Conservation (phyloP, 2,113 vertebrate species). For the Elephas maximus region DNA sequence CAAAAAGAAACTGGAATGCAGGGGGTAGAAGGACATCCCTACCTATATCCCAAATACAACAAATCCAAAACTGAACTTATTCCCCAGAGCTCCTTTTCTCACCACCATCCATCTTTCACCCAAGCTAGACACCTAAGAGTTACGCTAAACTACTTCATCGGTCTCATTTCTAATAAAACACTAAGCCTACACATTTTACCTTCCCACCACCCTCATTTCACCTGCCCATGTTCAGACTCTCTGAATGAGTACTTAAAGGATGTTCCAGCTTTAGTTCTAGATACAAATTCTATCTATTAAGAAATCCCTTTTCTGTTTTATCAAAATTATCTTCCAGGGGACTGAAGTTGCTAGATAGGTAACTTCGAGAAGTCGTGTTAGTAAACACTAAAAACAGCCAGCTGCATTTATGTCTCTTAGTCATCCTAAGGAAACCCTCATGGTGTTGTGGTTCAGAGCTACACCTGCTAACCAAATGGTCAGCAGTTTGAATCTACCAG, state of each 20-base stretch:
- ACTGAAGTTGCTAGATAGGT: neutral
- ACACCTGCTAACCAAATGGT: too few relatives aligned
- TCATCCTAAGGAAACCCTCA: constrained; percentile 27
- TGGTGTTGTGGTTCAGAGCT: too few relatives aligned
- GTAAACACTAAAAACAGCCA: constrained; percentile 14
- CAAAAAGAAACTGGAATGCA: neutral
- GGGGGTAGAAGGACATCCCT: neutral
- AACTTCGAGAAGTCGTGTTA: neutral
- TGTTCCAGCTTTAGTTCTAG: neutral
- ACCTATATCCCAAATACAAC: neutral
- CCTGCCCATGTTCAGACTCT: neutral
- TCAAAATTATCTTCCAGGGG: neutral
- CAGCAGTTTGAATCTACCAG: too few relatives aligned
- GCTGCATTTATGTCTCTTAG: constrained; percentile 39
- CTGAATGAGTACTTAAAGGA: neutral
- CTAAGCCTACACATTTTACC: neutral
- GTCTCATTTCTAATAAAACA: neutral
- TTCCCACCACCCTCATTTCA: neutral
- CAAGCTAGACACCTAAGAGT: neutral
- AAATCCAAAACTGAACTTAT: neutral
- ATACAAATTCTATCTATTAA: constrained; percentile 32
- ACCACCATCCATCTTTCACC: neutral
- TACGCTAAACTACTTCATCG: neutral
- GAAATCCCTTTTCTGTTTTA: neutral
- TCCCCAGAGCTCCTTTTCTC: neutral